phyloP scores from a whole-genome alignment of 2,113 vertebrate genomes.

The Felis catus region F.catus_Fca126_mat1.0 CM031423.1:76357001-76357500 shows the following conservation, averaged over 20 bases:
- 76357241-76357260: too few relatives aligned
- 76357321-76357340: too few relatives aligned
- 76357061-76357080: neutral
- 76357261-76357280: too few relatives aligned
- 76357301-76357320: too few relatives aligned
- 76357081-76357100: neutral
- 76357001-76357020: too few relatives aligned
- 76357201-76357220: too few relatives aligned
- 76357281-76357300: too few relatives aligned
- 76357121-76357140: neutral
- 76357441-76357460: fast-evolving
- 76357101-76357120: fast-evolving
- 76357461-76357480: fast-evolving
- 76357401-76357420: neutral
- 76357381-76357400: neutral
- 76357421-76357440: too few relatives aligned
- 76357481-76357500: neutral
- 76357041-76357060: neutral
- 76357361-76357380: neutral
- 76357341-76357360: too few relatives aligned
- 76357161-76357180: neutral
- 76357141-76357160: neutral
- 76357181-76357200: too few relatives aligned
- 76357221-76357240: too few relatives aligned
- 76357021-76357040: neutral